Conservation (phyloP, 1,140 invertebrate species). For the Zophobas morio region DNA sequence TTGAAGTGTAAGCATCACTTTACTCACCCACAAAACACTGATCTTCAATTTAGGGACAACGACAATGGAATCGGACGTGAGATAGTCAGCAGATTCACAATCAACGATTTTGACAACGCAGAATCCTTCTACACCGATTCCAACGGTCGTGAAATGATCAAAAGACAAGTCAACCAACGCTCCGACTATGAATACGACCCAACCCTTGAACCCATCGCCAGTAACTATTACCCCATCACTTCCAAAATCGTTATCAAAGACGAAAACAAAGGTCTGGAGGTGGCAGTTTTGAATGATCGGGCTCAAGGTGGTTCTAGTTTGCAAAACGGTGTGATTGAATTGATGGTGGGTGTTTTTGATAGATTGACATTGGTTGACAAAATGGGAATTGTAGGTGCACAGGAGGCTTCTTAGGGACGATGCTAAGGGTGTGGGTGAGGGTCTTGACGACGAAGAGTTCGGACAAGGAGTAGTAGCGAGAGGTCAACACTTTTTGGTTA, state of each 20-base stretch:
- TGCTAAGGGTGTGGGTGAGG: conserved; percentile 91
- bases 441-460: conserved; percentile 88
- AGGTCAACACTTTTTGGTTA: conserved; percentile 78
- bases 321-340: conserved; percentile 1
- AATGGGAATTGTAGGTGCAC: conserved; percentile 76
- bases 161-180: conserved; percentile 77
- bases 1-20: conserved; percentile 75
- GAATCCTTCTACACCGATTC: conserved; percentile 79
- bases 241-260: conserved; percentile 75
- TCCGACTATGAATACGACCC: conserved; percentile 77
- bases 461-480: conserved; percentile 84
- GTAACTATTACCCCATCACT: conserved; percentile 95
- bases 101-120: conserved; percentile 68
- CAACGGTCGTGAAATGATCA: conserved; percentile 78
- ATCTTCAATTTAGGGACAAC: conserved; percentile 37
- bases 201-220: conserved; percentile 79
- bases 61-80: conserved; percentile 73
- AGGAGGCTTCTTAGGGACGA: conserved; percentile 91
- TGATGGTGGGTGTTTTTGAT: conserved; percentile 12
- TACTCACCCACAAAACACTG: neutral
- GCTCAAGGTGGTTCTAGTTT: conserved; percentile 43
- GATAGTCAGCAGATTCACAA: conserved; percentile 69
- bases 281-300: conserved; percentile 66
- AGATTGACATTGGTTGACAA: neutral
- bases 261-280: conserved; percentile 67